A percentile compares a stretch with the other conserved stretches of the same genome.
Evolutionary conservation across 2,888 invertebrate genomes (phyloP).

Genomic region (Cephus sareptanus): DNA sequence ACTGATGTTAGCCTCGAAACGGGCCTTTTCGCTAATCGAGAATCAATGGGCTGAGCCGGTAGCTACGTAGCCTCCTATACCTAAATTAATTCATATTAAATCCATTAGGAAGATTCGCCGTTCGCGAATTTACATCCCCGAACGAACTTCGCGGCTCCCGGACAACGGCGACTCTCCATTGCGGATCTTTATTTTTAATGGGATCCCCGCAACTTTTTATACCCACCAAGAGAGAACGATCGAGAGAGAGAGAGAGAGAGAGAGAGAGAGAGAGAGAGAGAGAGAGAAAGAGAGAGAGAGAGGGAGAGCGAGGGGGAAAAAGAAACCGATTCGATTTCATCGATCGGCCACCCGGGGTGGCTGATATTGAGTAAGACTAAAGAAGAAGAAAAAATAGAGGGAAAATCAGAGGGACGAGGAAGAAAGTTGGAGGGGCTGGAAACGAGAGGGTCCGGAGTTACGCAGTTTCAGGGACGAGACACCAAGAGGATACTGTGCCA

Average conservation of each 20-base stretch:
- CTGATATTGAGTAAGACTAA: no score
- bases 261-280: background rate
- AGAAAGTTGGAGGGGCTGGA: no score
- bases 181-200: no score
- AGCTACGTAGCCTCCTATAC: background rate
- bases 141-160: background rate
- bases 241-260: slow-evolving; percentile 15
- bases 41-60: slow-evolving; percentile 23
- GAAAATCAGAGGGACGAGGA: no score
- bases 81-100: slow-evolving; percentile 6
- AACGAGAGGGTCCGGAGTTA: no score
- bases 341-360: no score
- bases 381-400: no score
- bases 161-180: no score
- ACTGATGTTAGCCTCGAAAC: slow-evolving; percentile 18
- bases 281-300: slow-evolving; percentile 13
- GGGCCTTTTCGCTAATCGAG: slow-evolving; percentile 29
- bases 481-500: no score
- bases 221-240: slow-evolving; percentile 1
- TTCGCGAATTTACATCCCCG: background rate
- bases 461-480: no score
- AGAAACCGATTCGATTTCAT: no score
- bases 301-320: no score
- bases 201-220: slow-evolving; percentile 12
- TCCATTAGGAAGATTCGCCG: background rate